Evolutionary conservation across 1,140 invertebrate species (phyloP).

Genomic region (Onthophagus taurus): DNA sequence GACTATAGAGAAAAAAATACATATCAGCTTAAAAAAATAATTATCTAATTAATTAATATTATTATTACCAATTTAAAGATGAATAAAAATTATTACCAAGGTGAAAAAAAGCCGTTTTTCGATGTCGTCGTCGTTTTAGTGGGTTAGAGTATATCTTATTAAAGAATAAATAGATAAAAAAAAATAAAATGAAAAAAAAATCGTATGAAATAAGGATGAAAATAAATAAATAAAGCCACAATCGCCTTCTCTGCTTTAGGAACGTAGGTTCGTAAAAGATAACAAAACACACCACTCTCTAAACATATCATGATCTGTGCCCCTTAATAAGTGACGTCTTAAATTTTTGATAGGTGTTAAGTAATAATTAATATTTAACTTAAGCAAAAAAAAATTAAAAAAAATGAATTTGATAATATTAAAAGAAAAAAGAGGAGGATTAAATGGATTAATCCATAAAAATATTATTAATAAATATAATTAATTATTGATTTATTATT

Average conservation of each 20-base stretch:
- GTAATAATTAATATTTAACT: constrained; percentile 20
- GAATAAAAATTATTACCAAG: no score
- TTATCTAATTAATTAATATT: constrained; percentile 30
- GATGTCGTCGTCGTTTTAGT: constrained; percentile 33
- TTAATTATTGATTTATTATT: constrained; percentile 16
- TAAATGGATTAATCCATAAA: constrained; percentile 33
- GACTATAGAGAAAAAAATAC: constrained; percentile 38
- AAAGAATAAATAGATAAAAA: constrained; percentile 19
- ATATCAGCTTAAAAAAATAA: constrained; percentile 36
- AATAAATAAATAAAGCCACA: constrained; percentile 28
- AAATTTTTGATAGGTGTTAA: constrained; percentile 38
- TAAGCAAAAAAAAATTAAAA: constrained; percentile 16
- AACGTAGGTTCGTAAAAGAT: constrained; percentile 36
- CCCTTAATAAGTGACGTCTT: constrained; percentile 42
- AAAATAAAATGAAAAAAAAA: constrained; percentile 13
- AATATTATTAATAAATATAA: constrained; percentile 17
- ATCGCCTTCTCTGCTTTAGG: constrained; percentile 41
- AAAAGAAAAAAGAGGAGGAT: constrained; percentile 22
- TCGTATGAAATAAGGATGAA: background rate
- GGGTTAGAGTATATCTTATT: no score
- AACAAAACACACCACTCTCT: constrained; percentile 41
- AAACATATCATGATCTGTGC: constrained; percentile 44
- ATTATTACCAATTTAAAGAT: background rate
- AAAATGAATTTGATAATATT: constrained; percentile 39
- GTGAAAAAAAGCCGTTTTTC: constrained; percentile 29